Percentiles rank a stretch among this genome's conserved stretches.
Evolutionary conservation across 2,113 vertebrate species (phyloP).

Genomic region (Mormyrus iriodes): DNA sequence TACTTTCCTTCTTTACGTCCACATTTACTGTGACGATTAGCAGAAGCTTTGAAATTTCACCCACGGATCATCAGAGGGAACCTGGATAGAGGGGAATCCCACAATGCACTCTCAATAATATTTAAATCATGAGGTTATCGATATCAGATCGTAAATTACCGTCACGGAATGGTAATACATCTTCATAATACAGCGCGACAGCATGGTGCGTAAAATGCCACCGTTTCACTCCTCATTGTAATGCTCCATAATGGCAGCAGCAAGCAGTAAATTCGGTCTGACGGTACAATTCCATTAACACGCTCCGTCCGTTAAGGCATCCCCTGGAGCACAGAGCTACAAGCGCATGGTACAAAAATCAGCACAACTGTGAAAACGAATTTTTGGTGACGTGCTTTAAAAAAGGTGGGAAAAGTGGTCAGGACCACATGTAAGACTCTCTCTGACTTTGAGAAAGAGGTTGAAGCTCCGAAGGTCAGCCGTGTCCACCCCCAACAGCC

Average conservation of each 20-base stretch:
- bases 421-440: background rate
- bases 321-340: background rate
- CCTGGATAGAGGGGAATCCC: too few species aligned
- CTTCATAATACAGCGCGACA: background rate
- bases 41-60: background rate
- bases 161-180: background rate
- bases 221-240: constrained; percentile 1
- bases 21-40: background rate
- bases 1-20: background rate
- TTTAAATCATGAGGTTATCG: background rate
- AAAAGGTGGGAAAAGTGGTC: background rate
- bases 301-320: background rate
- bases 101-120: background rate
- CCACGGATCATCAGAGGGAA: background rate
- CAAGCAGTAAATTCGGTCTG: background rate
- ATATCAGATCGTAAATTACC: background rate
- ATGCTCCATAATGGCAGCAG: background rate
- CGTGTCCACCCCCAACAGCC: constrained; percentile 17
- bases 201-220: background rate
- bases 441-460: constrained; percentile 25
- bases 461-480: constrained; percentile 43
- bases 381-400: background rate
- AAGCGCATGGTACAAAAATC: background rate
- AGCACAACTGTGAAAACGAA: background rate
- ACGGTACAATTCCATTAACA: constrained; percentile 5